Percentiles rank a stretch among this genome's conserved stretches.
phyloP scores from a whole-genome alignment of 1,140 invertebrate genomes.

The Bombus superbus region DNA sequence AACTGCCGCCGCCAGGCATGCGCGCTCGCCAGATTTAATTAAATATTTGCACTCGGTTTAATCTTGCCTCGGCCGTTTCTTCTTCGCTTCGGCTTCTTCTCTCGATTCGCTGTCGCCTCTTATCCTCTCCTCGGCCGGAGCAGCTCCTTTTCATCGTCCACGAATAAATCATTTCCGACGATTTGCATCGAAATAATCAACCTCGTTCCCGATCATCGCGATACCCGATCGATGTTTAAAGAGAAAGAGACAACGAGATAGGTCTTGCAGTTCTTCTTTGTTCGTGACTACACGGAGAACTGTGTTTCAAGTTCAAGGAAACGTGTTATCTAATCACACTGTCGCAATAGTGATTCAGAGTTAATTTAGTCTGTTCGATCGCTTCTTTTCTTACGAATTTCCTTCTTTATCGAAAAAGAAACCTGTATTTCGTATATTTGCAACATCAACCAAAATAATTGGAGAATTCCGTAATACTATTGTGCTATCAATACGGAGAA shows the following conservation, averaged over 20 bases:
- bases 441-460: not conserved
- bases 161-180: slow-evolving; percentile 32
- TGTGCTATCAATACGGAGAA: not conserved
- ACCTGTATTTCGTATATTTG: not conserved
- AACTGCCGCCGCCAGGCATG: slow-evolving; percentile 30
- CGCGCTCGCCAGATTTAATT: slow-evolving; percentile 64
- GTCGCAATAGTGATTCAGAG: not conserved
- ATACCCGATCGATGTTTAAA: not conserved
- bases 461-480: not conserved
- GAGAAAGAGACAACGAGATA: not conserved
- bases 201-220: not conserved
- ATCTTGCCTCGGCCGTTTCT: slow-evolving; percentile 37
- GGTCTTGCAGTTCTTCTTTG: not conserved
- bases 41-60: slow-evolving; percentile 73
- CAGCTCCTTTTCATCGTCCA: not conserved
- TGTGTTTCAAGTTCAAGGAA: slow-evolving; percentile 11
- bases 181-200: slow-evolving; percentile 50
- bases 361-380: not conserved
- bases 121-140: not conserved
- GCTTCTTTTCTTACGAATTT: not conserved
- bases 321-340: not conserved
- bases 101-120: not conserved
- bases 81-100: slow-evolving; percentile 21
- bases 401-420: no score
- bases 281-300: not conserved